These are phyloP conservation scores for Melanargia galathea DNA, from an alignment of 2,888 invertebrate genomes.

Conservation along the genomic window DNA sequence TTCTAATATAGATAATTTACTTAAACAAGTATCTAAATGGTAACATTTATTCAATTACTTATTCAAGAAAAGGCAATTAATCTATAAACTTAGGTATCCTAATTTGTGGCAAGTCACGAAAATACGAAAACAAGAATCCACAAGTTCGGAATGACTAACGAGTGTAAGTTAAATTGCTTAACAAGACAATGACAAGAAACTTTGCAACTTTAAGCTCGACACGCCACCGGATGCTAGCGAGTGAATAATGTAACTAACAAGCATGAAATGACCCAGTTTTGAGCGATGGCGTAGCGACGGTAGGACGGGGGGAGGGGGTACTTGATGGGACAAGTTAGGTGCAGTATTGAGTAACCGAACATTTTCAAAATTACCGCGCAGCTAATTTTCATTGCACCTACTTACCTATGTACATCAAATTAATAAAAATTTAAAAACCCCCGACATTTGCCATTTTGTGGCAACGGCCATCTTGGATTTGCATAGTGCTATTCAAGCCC, in stretches of 20 bases:
- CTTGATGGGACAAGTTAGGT: no score
- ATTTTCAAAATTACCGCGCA: no score
- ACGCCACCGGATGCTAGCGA: constrained; percentile 12
- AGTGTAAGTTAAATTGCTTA: constrained; percentile 19
- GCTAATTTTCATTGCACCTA: no score
- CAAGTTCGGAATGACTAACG: constrained; percentile 14
- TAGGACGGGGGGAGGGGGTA: no score
- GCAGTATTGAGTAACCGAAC: no score
- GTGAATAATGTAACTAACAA: constrained; percentile 5
- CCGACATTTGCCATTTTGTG: no score
- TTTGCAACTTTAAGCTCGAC: constrained; percentile 11
- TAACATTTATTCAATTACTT: background rate
- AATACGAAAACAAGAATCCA: constrained; percentile 11
- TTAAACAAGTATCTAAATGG: background rate
- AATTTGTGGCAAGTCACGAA: constrained; percentile 16
- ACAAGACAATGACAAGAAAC: constrained; percentile 16
- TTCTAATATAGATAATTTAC: no score
- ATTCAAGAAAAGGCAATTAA: constrained; percentile 7
- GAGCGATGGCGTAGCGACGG: no score
- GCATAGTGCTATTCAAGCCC: no score
- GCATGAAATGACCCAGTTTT: constrained; percentile 2
- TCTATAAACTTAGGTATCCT: background rate
- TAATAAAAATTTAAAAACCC: no score
- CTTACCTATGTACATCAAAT: no score
- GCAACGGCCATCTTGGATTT: no score